Base-by-base conservation (phyloP, 53 echinoderm and acorn worm species). In the Luidia sarsii region DNA sequence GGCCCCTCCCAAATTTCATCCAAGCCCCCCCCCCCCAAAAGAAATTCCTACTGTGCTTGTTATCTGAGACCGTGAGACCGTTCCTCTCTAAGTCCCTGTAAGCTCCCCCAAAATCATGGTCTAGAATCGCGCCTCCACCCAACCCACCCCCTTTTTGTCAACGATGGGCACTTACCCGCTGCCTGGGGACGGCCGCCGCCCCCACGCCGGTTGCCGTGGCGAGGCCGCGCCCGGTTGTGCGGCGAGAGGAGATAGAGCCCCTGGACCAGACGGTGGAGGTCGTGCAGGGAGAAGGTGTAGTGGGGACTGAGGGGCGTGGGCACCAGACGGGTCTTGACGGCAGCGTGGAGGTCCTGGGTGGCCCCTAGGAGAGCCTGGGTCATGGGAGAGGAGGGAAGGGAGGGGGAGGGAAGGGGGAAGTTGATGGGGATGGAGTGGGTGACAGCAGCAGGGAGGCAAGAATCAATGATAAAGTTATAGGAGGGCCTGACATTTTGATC, bases 271-370 rank as follows among this genome's bases (percentile, higher is more conserved):
- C 89, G 91, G 63, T 91, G 82, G 66, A 94, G 67, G 39, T 97
- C 97, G 60, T 97, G 97, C 1, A 86, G 85, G 23, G 97, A 91
- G 87, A 97, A 97, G 54, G 91, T 73, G 41, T 97, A 97, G 77
- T 97, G 97, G 27, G 97, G 90, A 41, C 69, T 97, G 74, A 91
- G 16, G 0, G 97, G 97, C 2, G 79, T 97, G 24, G 89, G 89
- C 9, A 86, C 48, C 29, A 97, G 77, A 16, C 91, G 79, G 19
- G 85, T 52, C 39, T 84, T 83, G 27, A 97, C 70, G 2, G 80
- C 45, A 15, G 62, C 37, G 57, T 94, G 89, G 2, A 97, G 87
- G 61, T 73, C 72, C 2, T 81, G 77, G 2, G 94, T 94, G 11
- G 91, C 91, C 35, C 87, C 65, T n/a, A 97, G 84, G 4, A 97